Evolutionary conservation across 2,888 invertebrate genomes (phyloP), one percentile per base, ranked within the genome.

Genomic region (Lumbricus terrestris): DNA sequence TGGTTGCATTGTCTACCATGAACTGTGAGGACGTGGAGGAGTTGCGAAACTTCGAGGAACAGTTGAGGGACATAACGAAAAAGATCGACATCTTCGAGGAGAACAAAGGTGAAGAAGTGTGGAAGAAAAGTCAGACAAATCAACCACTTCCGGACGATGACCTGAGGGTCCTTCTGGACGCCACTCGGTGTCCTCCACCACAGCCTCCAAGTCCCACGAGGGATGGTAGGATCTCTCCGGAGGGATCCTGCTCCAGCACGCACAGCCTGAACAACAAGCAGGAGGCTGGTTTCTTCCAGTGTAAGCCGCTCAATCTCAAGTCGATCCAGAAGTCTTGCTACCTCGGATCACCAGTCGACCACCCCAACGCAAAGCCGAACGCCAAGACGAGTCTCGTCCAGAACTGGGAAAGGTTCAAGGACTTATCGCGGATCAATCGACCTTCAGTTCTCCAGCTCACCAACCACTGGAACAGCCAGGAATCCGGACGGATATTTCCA

Each of bases 341-440:
- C 85, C 85, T 85, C 85, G 85, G 85, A 34, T 34, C 85, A 1
- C 85, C 85, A 23, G 23, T 34, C 85, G 85, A 85, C n/a, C n/a
- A n/a, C n/a, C 0, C n/a, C 29, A 69, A n/a, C 69, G 69, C 69
- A n/a, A 69, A n/a, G n/a, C 35, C 34, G 11, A 85, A 34, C 35
- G 5, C 37, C 5, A 85, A 85, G 37, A 34, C 85, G 85, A 34
- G 85, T 37, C 35, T 89, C 6, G 89, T 69, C 5, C 89, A 89
- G 89, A 69, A 54, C 54, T 89, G 42, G 35, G 89, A 89, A 29
- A n/a, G 69, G 89, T 33, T 69, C 8, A 89, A 89, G 89, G 89
- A 47, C 34, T 37, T 89, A 18, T 89, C 89, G 13, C 69, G 34
- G 29, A 69, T n/a, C 89, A 42, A 47, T 18, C 47, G 35, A 54